Evolutionary conservation across 1,140 invertebrate genomes (phyloP).

Genomic region (Brachionus calyciflorus): DNA sequence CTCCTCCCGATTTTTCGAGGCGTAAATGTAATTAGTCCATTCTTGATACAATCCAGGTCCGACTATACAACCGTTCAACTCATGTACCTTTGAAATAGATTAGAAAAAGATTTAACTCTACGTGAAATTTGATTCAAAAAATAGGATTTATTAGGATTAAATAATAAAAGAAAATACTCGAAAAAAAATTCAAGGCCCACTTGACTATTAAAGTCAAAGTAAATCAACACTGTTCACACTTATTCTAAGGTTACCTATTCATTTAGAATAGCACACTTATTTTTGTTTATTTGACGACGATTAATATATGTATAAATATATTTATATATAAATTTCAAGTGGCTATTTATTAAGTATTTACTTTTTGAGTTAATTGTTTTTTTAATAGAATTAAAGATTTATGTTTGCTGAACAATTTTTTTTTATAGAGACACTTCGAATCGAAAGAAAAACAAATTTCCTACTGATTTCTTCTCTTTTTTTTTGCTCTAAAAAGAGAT

Average conservation of each 20-base stretch:
- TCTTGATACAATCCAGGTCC: slow-evolving; percentile 49
- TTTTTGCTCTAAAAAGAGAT: too few species aligned
- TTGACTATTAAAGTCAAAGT: slow-evolving; percentile 14
- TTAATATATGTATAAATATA: too few species aligned
- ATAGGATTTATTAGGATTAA: slow-evolving; percentile 38
- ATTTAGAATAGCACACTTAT: slow-evolving; percentile 20
- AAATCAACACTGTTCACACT: slow-evolving; percentile 33
- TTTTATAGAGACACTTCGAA: neutral
- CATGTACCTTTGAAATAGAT: slow-evolving; percentile 11
- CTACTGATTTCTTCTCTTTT: slow-evolving; percentile 30
- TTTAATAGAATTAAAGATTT: slow-evolving; percentile 32
- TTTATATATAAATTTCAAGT: slow-evolving; percentile 41
- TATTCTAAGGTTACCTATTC: neutral
- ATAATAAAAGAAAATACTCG: neutral
- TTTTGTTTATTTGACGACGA: slow-evolving; percentile 26
- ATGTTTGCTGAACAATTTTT: slow-evolving; percentile 17
- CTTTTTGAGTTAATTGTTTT: slow-evolving; percentile 20
- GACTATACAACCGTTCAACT: slow-evolving; percentile 22
- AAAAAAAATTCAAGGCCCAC: slow-evolving; percentile 9
- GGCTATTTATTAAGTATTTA: slow-evolving; percentile 22
- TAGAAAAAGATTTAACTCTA: neutral
- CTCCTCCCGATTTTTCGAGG: slow-evolving; percentile 69
- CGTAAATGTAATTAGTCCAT: slow-evolving; percentile 64
- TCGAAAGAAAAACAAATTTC: slow-evolving; percentile 25
- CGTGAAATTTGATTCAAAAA: slow-evolving; percentile 8